Conservation (phyloP, 2,113 vertebrate genomes). For the Epinephelus lanceolatus region DNA sequence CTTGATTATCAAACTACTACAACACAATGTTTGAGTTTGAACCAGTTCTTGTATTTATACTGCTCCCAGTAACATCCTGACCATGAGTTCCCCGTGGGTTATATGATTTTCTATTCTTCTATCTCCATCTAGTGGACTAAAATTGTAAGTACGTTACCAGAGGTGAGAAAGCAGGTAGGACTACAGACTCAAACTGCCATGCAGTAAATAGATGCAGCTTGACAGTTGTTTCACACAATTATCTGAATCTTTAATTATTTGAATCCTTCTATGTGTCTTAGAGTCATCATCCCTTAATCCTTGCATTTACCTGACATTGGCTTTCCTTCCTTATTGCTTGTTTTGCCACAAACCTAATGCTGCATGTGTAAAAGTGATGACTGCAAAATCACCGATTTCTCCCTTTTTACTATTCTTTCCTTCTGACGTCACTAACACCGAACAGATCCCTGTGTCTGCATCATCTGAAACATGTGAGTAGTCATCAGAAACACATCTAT, state of each 20-base stretch:
- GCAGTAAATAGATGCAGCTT: background rate
- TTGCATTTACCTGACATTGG: background rate
- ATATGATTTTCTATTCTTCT: background rate
- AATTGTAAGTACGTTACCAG: background rate
- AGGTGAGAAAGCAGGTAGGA: background rate
- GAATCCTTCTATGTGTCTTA: background rate
- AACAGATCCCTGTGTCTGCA: background rate
- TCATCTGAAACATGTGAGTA: background rate
- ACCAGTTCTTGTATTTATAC: background rate
- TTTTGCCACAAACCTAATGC: background rate
- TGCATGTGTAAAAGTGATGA: background rate
- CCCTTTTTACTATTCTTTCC: background rate
- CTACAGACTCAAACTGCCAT: background rate
- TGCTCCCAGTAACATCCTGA: background rate
- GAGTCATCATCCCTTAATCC: background rate
- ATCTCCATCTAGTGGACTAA: slow-evolving; percentile 59
- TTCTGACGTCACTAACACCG: background rate
- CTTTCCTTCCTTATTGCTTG: background rate
- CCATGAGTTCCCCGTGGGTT: background rate
- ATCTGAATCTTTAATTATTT: background rate
- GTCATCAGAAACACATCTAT: background rate
- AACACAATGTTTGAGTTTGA: background rate
- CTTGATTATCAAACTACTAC: background rate
- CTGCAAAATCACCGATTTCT: background rate
- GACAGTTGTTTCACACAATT: background rate